Evolutionary conservation across 2,113 vertebrate species (phyloP).

Genomic region (Gavia stellata): DNA sequence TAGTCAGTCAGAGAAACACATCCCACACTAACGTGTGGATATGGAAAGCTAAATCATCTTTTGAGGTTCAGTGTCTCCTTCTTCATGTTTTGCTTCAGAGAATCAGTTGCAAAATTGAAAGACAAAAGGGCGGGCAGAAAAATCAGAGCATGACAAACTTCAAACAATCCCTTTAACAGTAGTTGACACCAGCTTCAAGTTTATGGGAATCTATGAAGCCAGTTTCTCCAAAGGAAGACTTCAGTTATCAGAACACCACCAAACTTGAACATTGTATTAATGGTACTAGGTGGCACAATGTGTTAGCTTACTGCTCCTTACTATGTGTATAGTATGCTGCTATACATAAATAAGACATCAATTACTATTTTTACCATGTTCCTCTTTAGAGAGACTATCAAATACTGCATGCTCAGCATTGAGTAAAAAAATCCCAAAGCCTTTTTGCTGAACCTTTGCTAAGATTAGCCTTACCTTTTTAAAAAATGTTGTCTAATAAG

Average conservation of each 20-base stretch:
- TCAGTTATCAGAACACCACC: background rate
- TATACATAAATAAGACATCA: background rate
- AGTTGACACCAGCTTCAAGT: background rate
- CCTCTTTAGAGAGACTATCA: background rate
- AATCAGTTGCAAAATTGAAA: background rate
- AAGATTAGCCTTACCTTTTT: background rate
- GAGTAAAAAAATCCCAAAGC: background rate
- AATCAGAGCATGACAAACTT: background rate
- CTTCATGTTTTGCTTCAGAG: background rate
- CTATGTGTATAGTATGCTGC: background rate
- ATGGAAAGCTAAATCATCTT: background rate
- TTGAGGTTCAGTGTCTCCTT: background rate
- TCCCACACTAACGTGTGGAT: background rate
- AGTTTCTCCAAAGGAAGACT: background rate
- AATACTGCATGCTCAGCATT: background rate
- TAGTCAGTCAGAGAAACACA: background rate
- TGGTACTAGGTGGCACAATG: background rate
- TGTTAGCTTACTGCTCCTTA: background rate
- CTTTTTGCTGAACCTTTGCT: background rate
- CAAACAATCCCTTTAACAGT: background rate
- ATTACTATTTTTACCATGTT: conserved; percentile 24
- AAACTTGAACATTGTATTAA: background rate
- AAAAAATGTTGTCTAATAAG: background rate
- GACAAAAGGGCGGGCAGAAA: background rate
- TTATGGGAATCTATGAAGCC: background rate